Evolutionary conservation across 2,888 invertebrate species (phyloP).

Genomic region (Petrophora chlorosata): DNA sequence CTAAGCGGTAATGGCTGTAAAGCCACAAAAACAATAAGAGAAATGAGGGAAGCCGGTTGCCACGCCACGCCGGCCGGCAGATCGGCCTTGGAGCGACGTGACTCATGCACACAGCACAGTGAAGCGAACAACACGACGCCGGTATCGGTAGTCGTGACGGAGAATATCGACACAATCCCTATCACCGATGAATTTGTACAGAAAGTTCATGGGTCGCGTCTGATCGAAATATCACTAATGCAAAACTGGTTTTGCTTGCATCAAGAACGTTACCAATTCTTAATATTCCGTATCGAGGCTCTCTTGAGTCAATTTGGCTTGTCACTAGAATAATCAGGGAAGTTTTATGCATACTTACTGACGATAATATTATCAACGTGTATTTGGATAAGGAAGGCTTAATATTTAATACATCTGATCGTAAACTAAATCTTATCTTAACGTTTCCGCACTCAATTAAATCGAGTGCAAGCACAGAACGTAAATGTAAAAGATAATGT

Average conservation of each 20-base stretch:
- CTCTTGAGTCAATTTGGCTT: too few species aligned
- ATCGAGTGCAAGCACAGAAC: slow-evolving; percentile 14
- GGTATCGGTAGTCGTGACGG: slow-evolving; percentile 52
- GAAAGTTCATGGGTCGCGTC: slow-evolving; percentile 46
- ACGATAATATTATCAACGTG: too few species aligned
- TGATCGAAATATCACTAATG: not conserved
- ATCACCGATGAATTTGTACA: slow-evolving; percentile 45
- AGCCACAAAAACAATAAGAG: slow-evolving; percentile 60
- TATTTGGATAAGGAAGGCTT: slow-evolving; percentile 13
- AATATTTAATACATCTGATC: slow-evolving; percentile 3
- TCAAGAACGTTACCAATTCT: not conserved
- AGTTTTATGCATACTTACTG: too few species aligned
- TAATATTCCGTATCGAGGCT: too few species aligned
- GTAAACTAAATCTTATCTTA: slow-evolving; percentile 18
- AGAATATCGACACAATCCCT: slow-evolving; percentile 42
- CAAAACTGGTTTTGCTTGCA: not conserved
- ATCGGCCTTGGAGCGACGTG: slow-evolving; percentile 67
- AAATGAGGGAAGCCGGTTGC: slow-evolving; percentile 64
- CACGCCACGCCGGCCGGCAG: slow-evolving; percentile 72
- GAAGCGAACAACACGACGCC: slow-evolving; percentile 51
- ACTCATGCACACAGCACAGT: slow-evolving; percentile 50
- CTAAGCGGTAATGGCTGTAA: slow-evolving; percentile 48
- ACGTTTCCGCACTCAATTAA: slow-evolving; percentile 24
- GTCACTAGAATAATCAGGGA: too few species aligned
- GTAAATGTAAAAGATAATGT: slow-evolving; percentile 20